A percentile compares a stretch with the other conserved stretches of the same genome.
Conservation (phyloP, 2,888 invertebrate species). For the Scrobipalpa costella region DNA sequence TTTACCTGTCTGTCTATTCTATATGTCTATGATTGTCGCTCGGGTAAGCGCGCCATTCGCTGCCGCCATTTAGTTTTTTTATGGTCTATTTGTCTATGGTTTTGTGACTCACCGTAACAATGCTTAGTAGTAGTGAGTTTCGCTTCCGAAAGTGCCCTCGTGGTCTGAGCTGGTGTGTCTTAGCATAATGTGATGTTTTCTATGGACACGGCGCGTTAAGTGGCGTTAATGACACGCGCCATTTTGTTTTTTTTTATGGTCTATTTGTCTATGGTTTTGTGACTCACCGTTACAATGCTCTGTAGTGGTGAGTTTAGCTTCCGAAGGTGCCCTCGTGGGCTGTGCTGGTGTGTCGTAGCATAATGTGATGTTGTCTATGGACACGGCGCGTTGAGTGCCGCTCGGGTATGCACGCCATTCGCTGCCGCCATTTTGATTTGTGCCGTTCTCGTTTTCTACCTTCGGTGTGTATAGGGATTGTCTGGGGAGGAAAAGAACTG, state of each 20-base stretch:
- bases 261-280: background rate
- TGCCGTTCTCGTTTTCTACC: constrained; percentile 80
- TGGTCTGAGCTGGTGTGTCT: constrained; percentile 62
- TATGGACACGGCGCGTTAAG: constrained; percentile 82
- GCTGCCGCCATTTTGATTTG: constrained; percentile 58
- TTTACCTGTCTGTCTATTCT: no score
- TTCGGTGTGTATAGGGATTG: constrained; percentile 87
- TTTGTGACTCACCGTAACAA: constrained; percentile 59
- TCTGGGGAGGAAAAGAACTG: constrained; percentile 55
- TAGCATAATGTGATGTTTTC: constrained; percentile 82
- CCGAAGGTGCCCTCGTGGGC: constrained; percentile 67
- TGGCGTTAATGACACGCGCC: no score
- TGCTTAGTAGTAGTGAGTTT: constrained; percentile 61
- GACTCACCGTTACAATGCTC: constrained; percentile 67
- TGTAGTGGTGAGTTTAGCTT: constrained; percentile 60
- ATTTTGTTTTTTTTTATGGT: no score
- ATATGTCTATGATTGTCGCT: constrained; percentile 78
- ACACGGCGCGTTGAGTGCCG: constrained; percentile 79
- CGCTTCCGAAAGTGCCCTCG: constrained; percentile 68
- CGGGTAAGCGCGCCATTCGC: constrained; percentile 72
- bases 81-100: background rate
- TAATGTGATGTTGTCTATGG: constrained; percentile 83
- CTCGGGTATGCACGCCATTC: constrained; percentile 72
- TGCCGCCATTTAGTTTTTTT: no score
- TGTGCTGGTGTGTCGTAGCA: constrained; percentile 70